These are phyloP conservation scores for Apis dorsata DNA, from an alignment of 1,140 invertebrate genomes.

Conservation along the genomic window DNA sequence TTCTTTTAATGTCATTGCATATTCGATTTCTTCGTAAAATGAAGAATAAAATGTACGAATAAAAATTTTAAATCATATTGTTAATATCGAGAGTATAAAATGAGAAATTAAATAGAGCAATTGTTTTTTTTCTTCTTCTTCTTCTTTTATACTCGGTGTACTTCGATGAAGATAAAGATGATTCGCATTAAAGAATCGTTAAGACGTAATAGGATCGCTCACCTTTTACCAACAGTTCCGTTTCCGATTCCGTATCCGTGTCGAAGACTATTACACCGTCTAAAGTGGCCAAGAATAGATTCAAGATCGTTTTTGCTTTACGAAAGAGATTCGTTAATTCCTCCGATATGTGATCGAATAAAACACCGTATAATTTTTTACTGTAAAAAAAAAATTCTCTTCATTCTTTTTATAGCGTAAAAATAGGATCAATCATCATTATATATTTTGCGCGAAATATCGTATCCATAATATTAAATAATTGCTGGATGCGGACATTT, in stretches of 20 bases:
- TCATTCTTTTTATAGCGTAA: no score
- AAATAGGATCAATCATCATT: no score
- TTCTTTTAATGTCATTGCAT: no score
- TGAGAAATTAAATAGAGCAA: neutral
- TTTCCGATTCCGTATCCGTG: conserved; percentile 62
- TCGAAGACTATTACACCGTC: conserved; percentile 65
- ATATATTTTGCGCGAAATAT: no score
- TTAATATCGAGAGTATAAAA: neutral
- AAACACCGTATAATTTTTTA: conserved; percentile 56
- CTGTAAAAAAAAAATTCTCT: conserved; percentile 58
- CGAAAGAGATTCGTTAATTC: conserved; percentile 69
- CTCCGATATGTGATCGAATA: conserved; percentile 58
- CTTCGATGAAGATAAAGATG: conserved; percentile 20
- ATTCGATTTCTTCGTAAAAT: no score
- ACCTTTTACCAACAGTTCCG: conserved; percentile 69
- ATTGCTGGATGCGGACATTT: no score
- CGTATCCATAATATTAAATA: no score
- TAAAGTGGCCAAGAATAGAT: conserved; percentile 66
- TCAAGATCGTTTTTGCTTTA: conserved; percentile 67
- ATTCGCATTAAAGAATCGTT: conserved; percentile 56
- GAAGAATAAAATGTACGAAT: no score
- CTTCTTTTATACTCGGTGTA: neutral
- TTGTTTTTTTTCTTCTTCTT: neutral
- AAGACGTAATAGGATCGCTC: conserved; percentile 56
- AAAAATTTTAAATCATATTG: neutral